These are phyloP conservation scores for Muscicapa comitata DNA, from an alignment of 2,797 vertebrate species.

Conservation along the genomic window DNA sequence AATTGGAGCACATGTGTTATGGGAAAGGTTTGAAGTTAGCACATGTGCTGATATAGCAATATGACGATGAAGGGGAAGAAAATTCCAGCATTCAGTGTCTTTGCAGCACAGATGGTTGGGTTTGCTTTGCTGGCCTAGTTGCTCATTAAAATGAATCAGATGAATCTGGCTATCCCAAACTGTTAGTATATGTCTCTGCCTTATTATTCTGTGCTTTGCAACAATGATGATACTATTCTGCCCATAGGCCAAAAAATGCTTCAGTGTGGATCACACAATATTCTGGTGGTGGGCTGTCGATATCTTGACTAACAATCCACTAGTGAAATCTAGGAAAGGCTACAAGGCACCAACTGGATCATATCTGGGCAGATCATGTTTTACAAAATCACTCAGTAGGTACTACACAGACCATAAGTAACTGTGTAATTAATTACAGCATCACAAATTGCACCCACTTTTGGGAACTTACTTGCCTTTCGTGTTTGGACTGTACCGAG, in stretches of 20 bases:
- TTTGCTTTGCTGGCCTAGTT: constrained; percentile 49
- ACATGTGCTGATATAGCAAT: constrained; percentile 63
- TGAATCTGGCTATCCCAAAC: constrained; percentile 28
- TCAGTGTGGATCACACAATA: not conserved
- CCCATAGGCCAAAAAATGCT: constrained; percentile 10
- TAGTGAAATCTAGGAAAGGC: not conserved
- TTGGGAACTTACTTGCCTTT: not conserved
- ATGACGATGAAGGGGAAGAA: constrained; percentile 18
- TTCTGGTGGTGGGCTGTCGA: not conserved
- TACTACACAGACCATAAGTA: not conserved
- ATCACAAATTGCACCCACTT: not conserved
- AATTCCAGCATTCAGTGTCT: constrained; percentile 51
- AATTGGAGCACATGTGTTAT: constrained; percentile 42
- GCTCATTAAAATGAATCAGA: constrained; percentile 64
- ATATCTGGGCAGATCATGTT: not conserved
- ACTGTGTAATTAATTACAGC: not conserved
- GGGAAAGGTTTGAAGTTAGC: constrained; percentile 56
- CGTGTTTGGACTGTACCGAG: not conserved
- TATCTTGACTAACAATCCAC: not conserved
- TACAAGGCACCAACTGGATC: not conserved
- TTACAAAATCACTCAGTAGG: not conserved
- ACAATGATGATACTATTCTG: not conserved
- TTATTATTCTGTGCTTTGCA: constrained; percentile 43
- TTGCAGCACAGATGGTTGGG: constrained; percentile 63
- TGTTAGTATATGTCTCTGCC: constrained; percentile 36